Percentiles rank a stretch among this genome's conserved stretches.
These are phyloP conservation scores for Tromatobia lineatoria DNA, from an alignment of 2,888 invertebrate genomes.

Conservation along the genomic window DNA sequence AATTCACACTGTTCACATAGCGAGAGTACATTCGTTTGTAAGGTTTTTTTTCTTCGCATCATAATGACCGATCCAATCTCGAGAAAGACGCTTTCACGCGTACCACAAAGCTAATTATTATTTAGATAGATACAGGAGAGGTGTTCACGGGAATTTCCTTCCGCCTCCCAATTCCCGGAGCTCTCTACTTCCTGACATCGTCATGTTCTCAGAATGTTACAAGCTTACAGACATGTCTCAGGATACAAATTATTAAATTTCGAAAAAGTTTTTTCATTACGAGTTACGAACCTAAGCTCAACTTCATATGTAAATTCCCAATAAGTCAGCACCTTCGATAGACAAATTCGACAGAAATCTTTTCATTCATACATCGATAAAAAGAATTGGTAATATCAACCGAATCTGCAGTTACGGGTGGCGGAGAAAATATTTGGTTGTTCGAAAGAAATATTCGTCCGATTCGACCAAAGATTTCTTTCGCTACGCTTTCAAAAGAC, in stretches of 20 bases:
- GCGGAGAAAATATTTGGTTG: too few relatives aligned
- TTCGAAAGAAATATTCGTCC: too few relatives aligned
- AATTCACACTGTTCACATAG: slow-evolving; percentile 46
- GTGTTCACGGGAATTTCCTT: slow-evolving; percentile 76
- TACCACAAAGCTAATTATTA: slow-evolving; percentile 77
- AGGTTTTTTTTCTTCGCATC: slow-evolving; percentile 64
- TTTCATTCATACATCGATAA: too few relatives aligned
- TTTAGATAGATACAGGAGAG: slow-evolving; percentile 65
- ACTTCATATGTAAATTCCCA: too few relatives aligned
- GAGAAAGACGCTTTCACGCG: slow-evolving; percentile 76
- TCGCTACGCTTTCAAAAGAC: too few relatives aligned
- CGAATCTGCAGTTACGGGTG: too few relatives aligned
- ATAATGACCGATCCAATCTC: slow-evolving; percentile 76
- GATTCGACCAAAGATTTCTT: too few relatives aligned
- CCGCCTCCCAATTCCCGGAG: slow-evolving; percentile 73
- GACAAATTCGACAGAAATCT: too few relatives aligned
- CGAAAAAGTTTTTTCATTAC: too few relatives aligned
- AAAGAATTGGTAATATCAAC: too few relatives aligned
- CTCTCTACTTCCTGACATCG: slow-evolving; percentile 64
- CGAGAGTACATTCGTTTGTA: slow-evolving; percentile 44
- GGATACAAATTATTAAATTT: neutral
- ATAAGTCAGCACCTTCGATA: too few relatives aligned
- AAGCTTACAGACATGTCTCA: neutral
- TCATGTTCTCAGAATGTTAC: neutral
- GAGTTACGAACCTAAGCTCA: too few relatives aligned